A percentile compares a stretch with the other conserved stretches of the same genome.
Evolutionary conservation across 2,888 invertebrate genomes (phyloP).

Genomic region (Scrobipalpa costella): DNA sequence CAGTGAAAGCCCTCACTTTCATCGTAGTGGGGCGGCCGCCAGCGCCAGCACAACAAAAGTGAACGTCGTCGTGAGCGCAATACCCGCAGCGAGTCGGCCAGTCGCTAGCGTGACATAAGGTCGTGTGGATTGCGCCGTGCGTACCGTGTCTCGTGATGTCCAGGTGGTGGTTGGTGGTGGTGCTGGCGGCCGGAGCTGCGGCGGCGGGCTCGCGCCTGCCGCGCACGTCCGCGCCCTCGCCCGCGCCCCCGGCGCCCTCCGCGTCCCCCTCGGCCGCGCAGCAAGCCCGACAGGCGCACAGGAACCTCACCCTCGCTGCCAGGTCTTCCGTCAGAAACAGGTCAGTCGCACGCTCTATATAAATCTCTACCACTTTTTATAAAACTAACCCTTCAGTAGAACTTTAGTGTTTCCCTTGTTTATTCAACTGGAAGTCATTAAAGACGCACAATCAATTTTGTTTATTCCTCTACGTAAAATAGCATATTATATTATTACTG

Average conservation of each 20-base stretch:
- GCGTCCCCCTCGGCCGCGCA: constrained; percentile 81
- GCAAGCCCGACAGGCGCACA: constrained; percentile 72
- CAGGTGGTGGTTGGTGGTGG: constrained; percentile 70
- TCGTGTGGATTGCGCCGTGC: constrained; percentile 58
- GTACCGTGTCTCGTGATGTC: constrained; percentile 65
- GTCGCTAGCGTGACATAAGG: constrained; percentile 60
- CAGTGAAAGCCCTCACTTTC: constrained; percentile 77
- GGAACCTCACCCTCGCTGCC: constrained; percentile 72
- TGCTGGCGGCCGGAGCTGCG: constrained; percentile 61
- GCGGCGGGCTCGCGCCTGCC: constrained; percentile 72
- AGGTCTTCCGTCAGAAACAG: constrained; percentile 73
- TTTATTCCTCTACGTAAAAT: not conserved
- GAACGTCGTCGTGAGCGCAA: constrained; percentile 66
- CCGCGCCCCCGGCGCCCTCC: constrained; percentile 81
- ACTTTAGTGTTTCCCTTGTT: not conserved
- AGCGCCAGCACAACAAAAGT: constrained; percentile 67
- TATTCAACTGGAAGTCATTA: not conserved
- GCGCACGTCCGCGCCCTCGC: constrained; percentile 65
- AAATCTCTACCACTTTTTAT: constrained; percentile 6
- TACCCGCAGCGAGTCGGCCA: constrained; percentile 57
- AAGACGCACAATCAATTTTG: not conserved
- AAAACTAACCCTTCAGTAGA: not conserved
- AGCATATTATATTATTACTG: too few relatives aligned
- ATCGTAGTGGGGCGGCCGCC: constrained; percentile 67
- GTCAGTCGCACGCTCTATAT: constrained; percentile 50